A percentile compares a stretch with the other conserved stretches of the same genome.
Conservation (phyloP, 2,888 invertebrate genomes). For the Pardosa pseudoannulata region DNA sequence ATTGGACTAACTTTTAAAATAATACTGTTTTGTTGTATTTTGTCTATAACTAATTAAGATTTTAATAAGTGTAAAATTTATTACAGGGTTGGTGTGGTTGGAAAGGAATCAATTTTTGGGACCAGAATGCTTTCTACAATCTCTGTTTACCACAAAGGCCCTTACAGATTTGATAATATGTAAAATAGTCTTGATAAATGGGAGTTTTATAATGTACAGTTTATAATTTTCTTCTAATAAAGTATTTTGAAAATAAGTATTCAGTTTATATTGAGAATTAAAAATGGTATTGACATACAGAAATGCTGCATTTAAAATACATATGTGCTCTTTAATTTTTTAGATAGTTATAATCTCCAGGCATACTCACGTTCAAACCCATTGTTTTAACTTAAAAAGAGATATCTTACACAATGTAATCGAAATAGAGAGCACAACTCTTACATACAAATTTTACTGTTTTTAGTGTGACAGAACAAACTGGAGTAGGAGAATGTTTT, state of each 20-base stretch:
- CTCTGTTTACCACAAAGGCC: conserved; percentile 92
- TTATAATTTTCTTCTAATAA: conserved; percentile 36
- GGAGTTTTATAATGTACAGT: conserved; percentile 33
- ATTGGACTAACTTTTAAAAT: too few relatives aligned
- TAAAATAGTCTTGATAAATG: neutral
- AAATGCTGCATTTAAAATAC: conserved; percentile 33
- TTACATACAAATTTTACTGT: neutral
- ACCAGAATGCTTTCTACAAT: conserved; percentile 95
- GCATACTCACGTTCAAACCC: conserved; percentile 31
- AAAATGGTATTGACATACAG: conserved; percentile 12
- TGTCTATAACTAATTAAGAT: too few relatives aligned
- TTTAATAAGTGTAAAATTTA: too few relatives aligned
- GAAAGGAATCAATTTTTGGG: conserved; percentile 97
- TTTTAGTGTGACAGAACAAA: neutral
- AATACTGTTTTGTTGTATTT: too few relatives aligned
- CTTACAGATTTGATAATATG: conserved; percentile 30
- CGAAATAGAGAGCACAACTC: neutral
- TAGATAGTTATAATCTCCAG: conserved; percentile 25
- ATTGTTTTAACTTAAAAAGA: neutral
- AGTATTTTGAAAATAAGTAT: conserved; percentile 24
- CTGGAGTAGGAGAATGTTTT: neutral
- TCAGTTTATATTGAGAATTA: too few relatives aligned
- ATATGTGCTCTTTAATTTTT: conserved; percentile 41
- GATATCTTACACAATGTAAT: conserved; percentile 12
- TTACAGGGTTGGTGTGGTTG: conserved; percentile 98